Percentiles rank a stretch among this genome's conserved stretches.
Conservation (phyloP, 2,797 vertebrate species). For the Odontamblyopus lacepedii region DNA sequence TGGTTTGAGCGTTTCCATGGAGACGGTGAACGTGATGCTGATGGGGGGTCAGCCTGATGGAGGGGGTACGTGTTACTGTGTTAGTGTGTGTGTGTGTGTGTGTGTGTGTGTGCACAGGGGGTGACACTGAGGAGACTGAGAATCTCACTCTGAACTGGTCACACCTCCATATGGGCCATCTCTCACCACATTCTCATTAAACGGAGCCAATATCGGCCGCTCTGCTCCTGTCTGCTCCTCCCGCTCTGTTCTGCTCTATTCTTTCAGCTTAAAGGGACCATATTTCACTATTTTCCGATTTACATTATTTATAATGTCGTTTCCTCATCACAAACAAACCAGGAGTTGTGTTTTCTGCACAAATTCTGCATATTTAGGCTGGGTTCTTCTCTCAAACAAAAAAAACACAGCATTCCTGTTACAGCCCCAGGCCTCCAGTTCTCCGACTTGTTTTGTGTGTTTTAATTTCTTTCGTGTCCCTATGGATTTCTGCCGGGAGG, state of each 20-base stretch:
- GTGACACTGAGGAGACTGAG: constrained; percentile 8
- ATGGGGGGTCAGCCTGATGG: not conserved
- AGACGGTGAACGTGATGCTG: not conserved
- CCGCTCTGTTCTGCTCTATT: not conserved
- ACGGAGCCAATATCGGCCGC: not conserved
- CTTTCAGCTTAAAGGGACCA: not conserved
- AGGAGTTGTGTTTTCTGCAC: too few species aligned
- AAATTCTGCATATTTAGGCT: too few species aligned
- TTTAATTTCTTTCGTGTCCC: too few species aligned
- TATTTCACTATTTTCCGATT: too few species aligned
- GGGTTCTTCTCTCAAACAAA: too few species aligned
- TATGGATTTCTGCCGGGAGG: too few species aligned
- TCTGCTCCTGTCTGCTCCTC: not conserved
- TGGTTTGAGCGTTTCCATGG: constrained; percentile 5
- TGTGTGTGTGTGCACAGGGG: not conserved
- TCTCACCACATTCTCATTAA: constrained; percentile 10
- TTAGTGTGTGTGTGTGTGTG: not conserved
- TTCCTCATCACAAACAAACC: too few species aligned
- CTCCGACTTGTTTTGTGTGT: too few species aligned
- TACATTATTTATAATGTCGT: too few species aligned
- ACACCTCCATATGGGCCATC: constrained; percentile 6
- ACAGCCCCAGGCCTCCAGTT: too few species aligned
- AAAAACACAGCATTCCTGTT: too few species aligned
- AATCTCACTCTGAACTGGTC: constrained; percentile 10
- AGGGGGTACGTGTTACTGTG: not conserved